Evolutionary conservation across 2,797 vertebrate genomes (phyloP).

Genomic region (Heterohyrax brucei): DNA sequence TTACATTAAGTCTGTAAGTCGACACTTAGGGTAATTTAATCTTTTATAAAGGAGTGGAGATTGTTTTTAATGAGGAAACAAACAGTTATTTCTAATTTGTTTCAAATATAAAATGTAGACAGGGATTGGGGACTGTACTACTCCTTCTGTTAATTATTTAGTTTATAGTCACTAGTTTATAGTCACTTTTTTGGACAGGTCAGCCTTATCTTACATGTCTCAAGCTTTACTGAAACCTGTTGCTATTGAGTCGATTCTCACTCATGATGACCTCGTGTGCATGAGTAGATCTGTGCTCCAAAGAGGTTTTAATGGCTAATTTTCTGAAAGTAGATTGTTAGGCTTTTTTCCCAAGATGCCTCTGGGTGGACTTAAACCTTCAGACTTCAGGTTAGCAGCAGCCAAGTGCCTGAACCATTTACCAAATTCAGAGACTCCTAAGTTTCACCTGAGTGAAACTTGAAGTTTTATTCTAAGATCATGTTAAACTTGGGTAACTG

Average conservation of each 20-base stretch:
- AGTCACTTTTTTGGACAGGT: background rate
- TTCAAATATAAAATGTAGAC: background rate
- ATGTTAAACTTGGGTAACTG: conserved; percentile 28
- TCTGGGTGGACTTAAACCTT: too few species aligned
- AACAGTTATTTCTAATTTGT: conserved; percentile 12
- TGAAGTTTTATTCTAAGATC: background rate
- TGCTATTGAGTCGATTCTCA: background rate
- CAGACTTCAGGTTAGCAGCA: too few species aligned
- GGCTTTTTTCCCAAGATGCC: too few species aligned
- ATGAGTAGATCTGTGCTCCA: background rate
- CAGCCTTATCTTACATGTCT: background rate
- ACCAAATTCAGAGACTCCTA: background rate
- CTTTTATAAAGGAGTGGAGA: background rate
- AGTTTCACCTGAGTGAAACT: background rate
- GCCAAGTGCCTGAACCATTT: too few species aligned
- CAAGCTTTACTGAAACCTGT: background rate
- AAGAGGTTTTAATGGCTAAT: too few species aligned
- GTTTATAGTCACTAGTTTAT: background rate
- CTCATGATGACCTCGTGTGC: background rate
- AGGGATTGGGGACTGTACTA: background rate
- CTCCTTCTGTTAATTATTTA: background rate
- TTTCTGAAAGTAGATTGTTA: too few species aligned
- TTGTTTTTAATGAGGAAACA: conserved; percentile 46
- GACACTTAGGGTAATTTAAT: conserved; percentile 2
- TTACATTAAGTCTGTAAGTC: conserved; percentile 1